Evolutionary conservation across 2,888 invertebrate genomes (phyloP), one percentile per base, ranked within the genome.

Genomic region (Halictus ligatus): DNA sequence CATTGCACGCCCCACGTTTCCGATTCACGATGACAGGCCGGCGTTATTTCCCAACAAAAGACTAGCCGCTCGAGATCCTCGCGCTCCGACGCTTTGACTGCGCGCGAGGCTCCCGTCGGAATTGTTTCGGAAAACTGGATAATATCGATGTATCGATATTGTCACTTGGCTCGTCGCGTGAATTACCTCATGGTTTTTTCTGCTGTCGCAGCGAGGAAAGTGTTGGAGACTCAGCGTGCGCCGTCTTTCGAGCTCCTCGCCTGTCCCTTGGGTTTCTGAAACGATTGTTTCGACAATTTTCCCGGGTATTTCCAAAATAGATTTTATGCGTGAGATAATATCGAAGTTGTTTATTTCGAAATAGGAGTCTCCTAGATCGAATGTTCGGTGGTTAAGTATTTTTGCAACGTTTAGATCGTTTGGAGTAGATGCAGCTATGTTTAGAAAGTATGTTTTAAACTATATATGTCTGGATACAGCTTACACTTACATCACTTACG

Each of bases 401-500:
- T n/a, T 21, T 10, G 21, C 10, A 54, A 54, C n/a, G n/a, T 54
- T n/a, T 12, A 58, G 1, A 58, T 58, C 12, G 58, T 12, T 4
- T 58, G 12, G 12, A 29, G 2, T 29, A 2, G 2, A 64, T 8
- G 15, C 2, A 8, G 15, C 25, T 58, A 54, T 8, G 40, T 75
- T 13, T 0, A 8, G 4, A 58, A 58, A 76, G 35, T 43, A 35
- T 35, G 35, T 35, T 35, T 35, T 35, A 5, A 71, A 13, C 71
- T n/a, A 43, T 71, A 21, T 43, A 72, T 48, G 54, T 85, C 43
- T 46, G 50, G 35, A 21, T 64, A 21, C 40, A 8, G 43, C 29
- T 29, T 83, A 79, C 90, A 94, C 94, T 94, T 93, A 93, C 94
- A 92, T 94, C 93, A 94, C 94, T 94, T 94, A 93, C 93, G 93